Percentiles rank a stretch among this genome's conserved stretches.
Evolutionary conservation across 2,113 vertebrate genomes (phyloP).

Genomic region (Genyomyrus donnyi): DNA sequence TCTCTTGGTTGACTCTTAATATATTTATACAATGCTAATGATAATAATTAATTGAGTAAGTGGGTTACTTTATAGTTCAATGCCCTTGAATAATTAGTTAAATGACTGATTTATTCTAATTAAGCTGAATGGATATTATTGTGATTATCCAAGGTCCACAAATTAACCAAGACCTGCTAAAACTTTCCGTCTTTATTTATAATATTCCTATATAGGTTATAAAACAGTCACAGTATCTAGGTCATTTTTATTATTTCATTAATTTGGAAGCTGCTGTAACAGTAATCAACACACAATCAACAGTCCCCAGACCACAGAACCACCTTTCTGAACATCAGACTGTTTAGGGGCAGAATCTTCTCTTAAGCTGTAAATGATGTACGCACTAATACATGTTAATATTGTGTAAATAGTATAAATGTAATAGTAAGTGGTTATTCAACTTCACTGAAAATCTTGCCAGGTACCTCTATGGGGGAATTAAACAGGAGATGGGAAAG

Average conservation of each 20-base stretch:
- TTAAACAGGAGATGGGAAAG: background rate
- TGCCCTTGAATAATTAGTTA: background rate
- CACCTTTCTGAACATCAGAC: background rate
- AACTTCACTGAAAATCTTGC: background rate
- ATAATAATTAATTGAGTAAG: slow-evolving; percentile 2
- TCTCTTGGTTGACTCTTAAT: background rate
- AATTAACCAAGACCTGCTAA: background rate
- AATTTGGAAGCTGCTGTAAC: background rate
- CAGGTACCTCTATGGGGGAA: background rate
- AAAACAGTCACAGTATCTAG: background rate
- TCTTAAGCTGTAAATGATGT: background rate
- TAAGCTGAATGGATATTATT: background rate
- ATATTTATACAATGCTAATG: background rate
- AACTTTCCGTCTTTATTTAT: background rate
- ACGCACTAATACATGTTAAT: background rate
- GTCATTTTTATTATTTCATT: background rate
- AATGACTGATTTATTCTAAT: background rate
- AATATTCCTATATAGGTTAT: background rate
- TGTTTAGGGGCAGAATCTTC: background rate
- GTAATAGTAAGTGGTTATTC: background rate
- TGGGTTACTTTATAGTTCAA: background rate
- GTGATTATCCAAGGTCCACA: background rate
- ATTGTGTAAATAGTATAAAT: background rate
- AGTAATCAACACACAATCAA: background rate
- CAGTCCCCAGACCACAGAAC: background rate